These are phyloP conservation scores for Pristionchus maxplancki DNA, from an alignment of 2,888 invertebrate species.

Conservation along the genomic window DNA sequence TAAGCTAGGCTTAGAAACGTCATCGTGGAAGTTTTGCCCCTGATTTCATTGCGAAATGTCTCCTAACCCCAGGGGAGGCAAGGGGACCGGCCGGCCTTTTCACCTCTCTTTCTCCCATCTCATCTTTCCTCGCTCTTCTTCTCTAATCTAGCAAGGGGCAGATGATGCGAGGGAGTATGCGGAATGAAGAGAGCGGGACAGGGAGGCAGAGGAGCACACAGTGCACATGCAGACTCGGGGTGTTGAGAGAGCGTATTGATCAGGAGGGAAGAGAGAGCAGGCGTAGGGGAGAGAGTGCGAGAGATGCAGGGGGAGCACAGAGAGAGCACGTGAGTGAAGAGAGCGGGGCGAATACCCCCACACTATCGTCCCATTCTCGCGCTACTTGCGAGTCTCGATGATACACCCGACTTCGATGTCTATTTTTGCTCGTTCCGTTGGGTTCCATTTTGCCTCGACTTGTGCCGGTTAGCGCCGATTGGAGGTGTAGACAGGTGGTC, in stretches of 20 bases:
- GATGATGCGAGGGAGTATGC: neutral
- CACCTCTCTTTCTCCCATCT: constrained; percentile 13
- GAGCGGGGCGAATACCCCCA: neutral
- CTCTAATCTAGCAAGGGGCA: neutral
- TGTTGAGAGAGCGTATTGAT: constrained; percentile 46
- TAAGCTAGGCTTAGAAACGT: neutral
- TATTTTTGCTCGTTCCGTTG: neutral
- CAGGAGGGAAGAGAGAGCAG: neutral
- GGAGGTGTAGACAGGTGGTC: neutral
- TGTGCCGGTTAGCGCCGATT: constrained; percentile 1
- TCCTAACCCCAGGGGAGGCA: neutral
- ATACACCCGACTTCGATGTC: neutral
- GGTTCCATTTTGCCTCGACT: neutral
- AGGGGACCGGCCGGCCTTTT: constrained; percentile 9
- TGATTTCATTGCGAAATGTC: constrained; percentile 40
- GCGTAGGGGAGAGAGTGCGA: neutral
- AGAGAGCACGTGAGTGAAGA: constrained; percentile 26
- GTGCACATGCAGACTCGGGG: constrained; percentile 25
- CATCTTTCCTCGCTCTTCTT: constrained; percentile 26
- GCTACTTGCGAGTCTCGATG: constrained; percentile 1
- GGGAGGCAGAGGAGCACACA: neutral
- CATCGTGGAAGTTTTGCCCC: neutral
- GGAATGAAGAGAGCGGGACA: constrained; percentile 1
- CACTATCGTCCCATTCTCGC: neutral
- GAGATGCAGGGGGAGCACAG: neutral